phyloP scores from a whole-genome alignment of 2,797 vertebrate species.

The Sebastiscus tertius region DNA sequence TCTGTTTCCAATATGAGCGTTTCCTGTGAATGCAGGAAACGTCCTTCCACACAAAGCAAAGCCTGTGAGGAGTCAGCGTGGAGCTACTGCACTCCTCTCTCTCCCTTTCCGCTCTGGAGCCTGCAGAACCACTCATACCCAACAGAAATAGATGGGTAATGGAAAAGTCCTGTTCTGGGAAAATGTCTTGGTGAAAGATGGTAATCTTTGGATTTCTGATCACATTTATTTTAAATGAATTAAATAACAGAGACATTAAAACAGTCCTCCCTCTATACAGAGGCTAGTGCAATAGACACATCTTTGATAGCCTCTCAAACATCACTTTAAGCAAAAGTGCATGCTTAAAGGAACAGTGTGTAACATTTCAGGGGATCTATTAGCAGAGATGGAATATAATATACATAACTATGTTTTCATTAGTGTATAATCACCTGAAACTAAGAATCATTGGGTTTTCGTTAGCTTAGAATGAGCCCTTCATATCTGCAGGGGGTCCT shows the following conservation, averaged over 20 bases:
- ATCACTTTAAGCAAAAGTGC: not conserved
- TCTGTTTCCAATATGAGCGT: constrained; percentile 88
- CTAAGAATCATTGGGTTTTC: no score
- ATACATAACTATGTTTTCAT: no score
- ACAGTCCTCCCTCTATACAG: not conserved
- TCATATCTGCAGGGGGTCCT: no score
- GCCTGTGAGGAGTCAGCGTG: constrained; percentile 60
- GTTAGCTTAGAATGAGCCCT: no score
- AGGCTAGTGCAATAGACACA: not conserved
- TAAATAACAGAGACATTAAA: not conserved
- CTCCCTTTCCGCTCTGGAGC: constrained; percentile 40
- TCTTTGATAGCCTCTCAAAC: not conserved
- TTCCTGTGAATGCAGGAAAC: constrained; percentile 89
- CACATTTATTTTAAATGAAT: not conserved
- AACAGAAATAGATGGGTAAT: not conserved
- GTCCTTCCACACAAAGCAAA: constrained; percentile 81
- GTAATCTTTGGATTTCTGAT: not conserved
- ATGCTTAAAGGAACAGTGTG: no score
- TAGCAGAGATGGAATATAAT: no score
- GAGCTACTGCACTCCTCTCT: constrained; percentile 50
- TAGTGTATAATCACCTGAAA: no score
- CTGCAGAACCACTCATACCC: constrained; percentile 7
- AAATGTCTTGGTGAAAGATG: not conserved
- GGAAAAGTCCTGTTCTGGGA: not conserved
- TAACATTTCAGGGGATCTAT: no score